Evolutionary conservation across 1,140 invertebrate genomes (phyloP).

Genomic region (Ditylenchus dipsaci): DNA sequence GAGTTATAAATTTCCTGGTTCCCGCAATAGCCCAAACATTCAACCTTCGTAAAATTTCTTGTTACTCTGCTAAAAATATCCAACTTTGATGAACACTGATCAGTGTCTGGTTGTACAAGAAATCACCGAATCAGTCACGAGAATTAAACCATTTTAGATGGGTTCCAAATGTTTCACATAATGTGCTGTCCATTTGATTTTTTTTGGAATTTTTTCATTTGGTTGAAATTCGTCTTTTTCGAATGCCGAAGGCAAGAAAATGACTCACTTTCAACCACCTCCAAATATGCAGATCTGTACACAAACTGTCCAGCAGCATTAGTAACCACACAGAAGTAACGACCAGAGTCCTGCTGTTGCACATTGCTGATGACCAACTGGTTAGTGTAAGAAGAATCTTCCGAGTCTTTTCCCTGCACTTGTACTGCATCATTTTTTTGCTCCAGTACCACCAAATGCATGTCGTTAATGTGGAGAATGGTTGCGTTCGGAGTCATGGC

Average conservation of each 20-base stretch:
- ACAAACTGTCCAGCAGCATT: slow-evolving; percentile 33
- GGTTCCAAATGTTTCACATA: slow-evolving; percentile 4
- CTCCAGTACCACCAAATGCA: slow-evolving; percentile 26
- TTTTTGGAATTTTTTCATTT: background rate
- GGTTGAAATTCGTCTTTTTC: background rate
- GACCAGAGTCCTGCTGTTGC: slow-evolving; percentile 23
- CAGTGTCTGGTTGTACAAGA: no score
- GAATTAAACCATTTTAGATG: no score
- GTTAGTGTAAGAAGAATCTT: slow-evolving; percentile 18
- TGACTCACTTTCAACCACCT: slow-evolving; percentile 15
- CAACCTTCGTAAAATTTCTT: no score
- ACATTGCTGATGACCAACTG: slow-evolving; percentile 28
- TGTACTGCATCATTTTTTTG: slow-evolving; percentile 20
- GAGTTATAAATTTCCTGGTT: no score
- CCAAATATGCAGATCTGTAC: slow-evolving; percentile 20
- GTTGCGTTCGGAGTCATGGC: slow-evolving; percentile 21
- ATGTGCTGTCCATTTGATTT: background rate
- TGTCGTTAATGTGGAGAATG: slow-evolving; percentile 25
- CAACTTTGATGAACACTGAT: no score
- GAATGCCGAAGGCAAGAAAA: no score
- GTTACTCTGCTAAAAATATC: no score
- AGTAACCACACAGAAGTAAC: slow-evolving; percentile 33
- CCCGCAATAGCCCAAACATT: no score
- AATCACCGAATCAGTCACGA: no score
- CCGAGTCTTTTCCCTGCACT: slow-evolving; percentile 8